Base-by-base conservation (phyloP, 53 echinoderm and acorn worm genomes). In the Crossaster papposus region DNA sequence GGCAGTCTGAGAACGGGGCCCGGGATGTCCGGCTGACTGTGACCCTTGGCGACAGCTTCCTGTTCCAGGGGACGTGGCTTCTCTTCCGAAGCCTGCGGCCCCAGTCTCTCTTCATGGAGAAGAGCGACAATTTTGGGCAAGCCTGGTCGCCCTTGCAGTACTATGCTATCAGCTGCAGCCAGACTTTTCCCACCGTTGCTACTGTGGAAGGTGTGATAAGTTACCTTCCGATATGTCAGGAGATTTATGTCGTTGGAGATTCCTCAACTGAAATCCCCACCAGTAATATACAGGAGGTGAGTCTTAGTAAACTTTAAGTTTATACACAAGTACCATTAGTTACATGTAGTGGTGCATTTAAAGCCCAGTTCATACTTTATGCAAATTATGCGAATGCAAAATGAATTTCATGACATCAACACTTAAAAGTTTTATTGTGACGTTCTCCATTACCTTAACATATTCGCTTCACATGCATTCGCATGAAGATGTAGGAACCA, bases 201-300 rank as follows among this genome's bases (percentile, higher is more conserved):
- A 17, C 65, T 10, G 63, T 79, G 28, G 50, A 81, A 22, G 85
- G 70, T 1, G 22, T 29, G 18, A 30, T 22, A 22, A 88, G 64
- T 34, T 88, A 88, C 53, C 38, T 20, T 22, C 72, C 92, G 0
- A 91, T 91, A 20, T 97, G 97, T 76, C 68, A 83, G 37, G 79
- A 95, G 92, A 92, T 64, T 7, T 97, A 95, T 72, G 93, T 90
- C 58, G 86, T 91, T 90, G 97, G 97, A 32, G 94, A 97, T 71
- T 22, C 75, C 23, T 31, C 63, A 51, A 94, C 97, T 0, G 80
- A 89, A 73, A 90, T 79, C 29, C 79, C 73, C 22, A 88, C 88
- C 37, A 33, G 62, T 30, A 80, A 95, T 80, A 90, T 93, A 14
- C 97, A 97, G 80, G 73, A 93, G 97, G 97, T 97, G 90, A 80